These are phyloP conservation scores for Hydrotaea cyrtoneurina DNA, from an alignment of 2,888 invertebrate species.

Conservation along the genomic window DNA sequence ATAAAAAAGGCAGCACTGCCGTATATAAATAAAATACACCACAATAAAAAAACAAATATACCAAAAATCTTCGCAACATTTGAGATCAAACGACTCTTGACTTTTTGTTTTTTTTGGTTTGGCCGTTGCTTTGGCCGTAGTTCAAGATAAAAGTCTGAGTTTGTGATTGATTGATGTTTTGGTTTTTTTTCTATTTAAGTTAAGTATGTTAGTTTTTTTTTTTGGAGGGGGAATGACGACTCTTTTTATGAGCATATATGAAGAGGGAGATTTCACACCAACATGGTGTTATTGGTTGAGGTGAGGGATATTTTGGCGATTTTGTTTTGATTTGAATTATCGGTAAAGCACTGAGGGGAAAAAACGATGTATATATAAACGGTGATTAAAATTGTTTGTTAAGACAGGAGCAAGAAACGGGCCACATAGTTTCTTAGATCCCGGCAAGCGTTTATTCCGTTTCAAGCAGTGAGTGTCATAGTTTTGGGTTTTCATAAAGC, in stretches of 20 bases:
- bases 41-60: background rate
- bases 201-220: background rate
- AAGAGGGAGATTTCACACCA: background rate
- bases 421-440: too few relatives aligned
- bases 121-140: background rate
- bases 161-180: constrained; percentile 19
- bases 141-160: background rate
- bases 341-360: too few relatives aligned
- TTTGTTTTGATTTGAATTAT: too few relatives aligned
- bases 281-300: background rate
- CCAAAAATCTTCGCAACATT: constrained; percentile 8
- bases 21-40: background rate
- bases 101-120: constrained; percentile 1
- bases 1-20: background rate
- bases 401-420: too few relatives aligned
- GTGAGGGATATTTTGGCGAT: background rate
- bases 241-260: background rate
- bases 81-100: constrained; percentile 28
- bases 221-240: background rate
- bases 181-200: constrained; percentile 7
- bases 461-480: too few relatives aligned
- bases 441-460: too few relatives aligned
- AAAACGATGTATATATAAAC: too few relatives aligned
- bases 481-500: too few relatives aligned
- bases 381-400: too few relatives aligned